Conservation (phyloP, 1,140 invertebrate species). For the Ceratina calcarata region DNA sequence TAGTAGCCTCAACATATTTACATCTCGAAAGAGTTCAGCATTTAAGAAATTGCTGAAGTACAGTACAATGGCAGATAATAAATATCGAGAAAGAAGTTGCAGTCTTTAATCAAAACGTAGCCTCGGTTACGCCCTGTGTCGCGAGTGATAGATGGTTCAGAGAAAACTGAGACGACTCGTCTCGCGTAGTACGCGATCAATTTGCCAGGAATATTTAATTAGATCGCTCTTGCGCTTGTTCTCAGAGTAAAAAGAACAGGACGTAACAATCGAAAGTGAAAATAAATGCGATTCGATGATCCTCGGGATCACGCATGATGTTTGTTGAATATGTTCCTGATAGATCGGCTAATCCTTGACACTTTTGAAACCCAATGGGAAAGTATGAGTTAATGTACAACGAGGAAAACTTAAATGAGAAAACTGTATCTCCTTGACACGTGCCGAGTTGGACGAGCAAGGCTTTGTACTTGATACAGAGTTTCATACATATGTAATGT, state of each 20-base stretch:
- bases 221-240: neutral
- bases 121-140: too few relatives aligned
- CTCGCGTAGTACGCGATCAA: neutral
- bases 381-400: neutral
- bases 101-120: slow-evolving; percentile 1
- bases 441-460: neutral
- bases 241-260: neutral
- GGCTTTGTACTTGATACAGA: neutral
- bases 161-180: neutral
- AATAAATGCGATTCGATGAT: too few relatives aligned
- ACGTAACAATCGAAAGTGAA: neutral
- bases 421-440: slow-evolving; percentile 35
- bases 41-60: too few relatives aligned
- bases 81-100: neutral
- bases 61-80: neutral
- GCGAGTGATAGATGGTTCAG: neutral
- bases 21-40: too few relatives aligned
- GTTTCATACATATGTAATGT: too few relatives aligned
- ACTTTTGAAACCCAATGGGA: slow-evolving; percentile 4
- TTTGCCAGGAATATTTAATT: slow-evolving; percentile 18
- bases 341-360: slow-evolving; percentile 9
- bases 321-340: neutral
- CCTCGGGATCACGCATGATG: neutral
- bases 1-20: too few relatives aligned
- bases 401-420: slow-evolving; percentile 12